Conservation (phyloP, 1,140 invertebrate genomes). For the Habropoda laboriosa region DNA sequence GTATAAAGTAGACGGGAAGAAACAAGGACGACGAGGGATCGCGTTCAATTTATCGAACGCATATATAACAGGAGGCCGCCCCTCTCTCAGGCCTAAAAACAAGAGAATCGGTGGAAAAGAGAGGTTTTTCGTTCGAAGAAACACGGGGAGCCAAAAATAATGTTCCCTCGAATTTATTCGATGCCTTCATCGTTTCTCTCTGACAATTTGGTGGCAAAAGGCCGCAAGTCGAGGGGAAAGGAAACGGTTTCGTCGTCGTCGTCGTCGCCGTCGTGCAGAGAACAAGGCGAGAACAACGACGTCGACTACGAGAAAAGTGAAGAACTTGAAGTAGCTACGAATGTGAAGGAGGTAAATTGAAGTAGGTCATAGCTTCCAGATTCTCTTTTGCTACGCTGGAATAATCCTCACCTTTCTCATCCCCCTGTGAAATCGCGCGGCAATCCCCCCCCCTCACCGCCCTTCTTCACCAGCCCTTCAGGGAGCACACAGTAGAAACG, state of each 20-base stretch:
- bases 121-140: neutral
- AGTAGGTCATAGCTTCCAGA: slow-evolving; percentile 70
- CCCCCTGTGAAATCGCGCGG: slow-evolving; percentile 5
- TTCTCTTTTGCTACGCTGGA: slow-evolving; percentile 51
- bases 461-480: too few relatives aligned
- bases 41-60: slow-evolving; percentile 23
- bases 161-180: slow-evolving; percentile 37
- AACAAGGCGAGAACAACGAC: slow-evolving; percentile 18
- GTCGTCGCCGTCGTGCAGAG: neutral
- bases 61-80: slow-evolving; percentile 5
- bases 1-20: slow-evolving; percentile 10
- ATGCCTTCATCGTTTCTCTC: neutral
- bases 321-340: slow-evolving; percentile 27
- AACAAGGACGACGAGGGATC: neutral
- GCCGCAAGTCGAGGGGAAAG: neutral
- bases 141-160: slow-evolving; percentile 26
- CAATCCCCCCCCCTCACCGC: slow-evolving; percentile 29
- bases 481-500: slow-evolving; percentile 42
- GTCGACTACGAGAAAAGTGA: slow-evolving; percentile 5
- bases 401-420: slow-evolving; percentile 36
- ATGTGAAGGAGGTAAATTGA: slow-evolving; percentile 53
- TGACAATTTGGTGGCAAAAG: neutral
- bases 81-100: neutral
- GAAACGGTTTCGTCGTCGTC: too few relatives aligned
- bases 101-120: slow-evolving; percentile 12